A percentile compares a stretch with the other conserved stretches of the same genome.
phyloP scores from a whole-genome alignment of 2,888 invertebrate genomes.

The Campopleginae sp. region DNA sequence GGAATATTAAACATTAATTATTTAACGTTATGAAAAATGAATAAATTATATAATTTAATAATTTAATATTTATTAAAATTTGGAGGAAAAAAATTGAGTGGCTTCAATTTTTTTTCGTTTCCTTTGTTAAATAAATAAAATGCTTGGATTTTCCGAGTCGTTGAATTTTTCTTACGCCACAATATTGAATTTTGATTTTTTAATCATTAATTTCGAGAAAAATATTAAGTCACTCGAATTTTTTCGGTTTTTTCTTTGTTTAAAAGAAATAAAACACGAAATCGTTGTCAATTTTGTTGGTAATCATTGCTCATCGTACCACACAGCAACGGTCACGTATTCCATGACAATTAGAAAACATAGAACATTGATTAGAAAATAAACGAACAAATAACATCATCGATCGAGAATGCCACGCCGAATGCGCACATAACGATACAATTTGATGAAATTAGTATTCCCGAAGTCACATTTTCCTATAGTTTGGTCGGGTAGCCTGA shows the following conservation, averaged over 20 bases:
- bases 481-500: slow-evolving; percentile 9
- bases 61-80: no score
- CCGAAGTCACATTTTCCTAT: slow-evolving; percentile 24
- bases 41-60: no score
- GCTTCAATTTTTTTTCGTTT: no score
- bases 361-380: neutral
- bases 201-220: neutral
- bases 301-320: neutral
- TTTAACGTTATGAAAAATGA: no score
- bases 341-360: neutral
- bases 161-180: no score
- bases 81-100: no score
- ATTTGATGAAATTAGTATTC: slow-evolving; percentile 14
- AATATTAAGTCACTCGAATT: neutral
- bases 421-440: neutral
- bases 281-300: neutral
- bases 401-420: neutral
- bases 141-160: no score
- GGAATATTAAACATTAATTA: no score
- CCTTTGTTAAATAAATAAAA: no score
- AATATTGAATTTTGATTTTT: neutral
- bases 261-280: neutral
- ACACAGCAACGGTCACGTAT: neutral
- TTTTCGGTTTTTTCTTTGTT: neutral
- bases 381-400: neutral